Evolutionary conservation across 1,140 invertebrate genomes (phyloP).

Genomic region (Calliphora vicina): DNA sequence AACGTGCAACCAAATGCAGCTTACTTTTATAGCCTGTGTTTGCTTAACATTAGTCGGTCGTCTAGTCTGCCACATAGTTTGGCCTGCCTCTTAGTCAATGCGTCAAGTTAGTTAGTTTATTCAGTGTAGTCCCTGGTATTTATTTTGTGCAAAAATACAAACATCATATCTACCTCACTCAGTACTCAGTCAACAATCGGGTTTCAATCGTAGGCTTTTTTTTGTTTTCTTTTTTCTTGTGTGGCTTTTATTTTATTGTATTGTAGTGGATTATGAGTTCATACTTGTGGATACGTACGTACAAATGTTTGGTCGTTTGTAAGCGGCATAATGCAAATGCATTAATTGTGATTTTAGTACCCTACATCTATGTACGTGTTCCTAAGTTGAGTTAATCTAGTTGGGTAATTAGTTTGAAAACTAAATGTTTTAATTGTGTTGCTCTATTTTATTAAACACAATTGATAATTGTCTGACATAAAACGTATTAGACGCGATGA

Average conservation of each 20-base stretch:
- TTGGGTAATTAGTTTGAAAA: no score
- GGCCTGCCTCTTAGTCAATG: background rate
- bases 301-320: background rate
- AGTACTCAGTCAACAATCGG: background rate
- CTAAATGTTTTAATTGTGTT: no score
- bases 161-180: background rate
- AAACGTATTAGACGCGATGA: no score
- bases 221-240: background rate
- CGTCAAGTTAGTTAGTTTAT: no score
- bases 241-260: background rate
- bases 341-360: background rate
- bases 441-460: no score
- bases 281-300: no score
- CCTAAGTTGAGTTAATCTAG: no score
- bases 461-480: no score
- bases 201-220: background rate
- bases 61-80: background rate
- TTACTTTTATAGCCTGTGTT: slow-evolving; percentile 31
- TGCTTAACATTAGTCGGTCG: background rate
- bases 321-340: background rate
- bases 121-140: background rate
- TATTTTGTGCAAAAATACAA: background rate
- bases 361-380: background rate
- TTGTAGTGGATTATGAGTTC: background rate
- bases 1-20: slow-evolving; percentile 19